A percentile compares a stretch with the other conserved stretches of the same genome.
Evolutionary conservation across 2,888 invertebrate species (phyloP).

Genomic region (Drepanosiphum platanoidis): DNA sequence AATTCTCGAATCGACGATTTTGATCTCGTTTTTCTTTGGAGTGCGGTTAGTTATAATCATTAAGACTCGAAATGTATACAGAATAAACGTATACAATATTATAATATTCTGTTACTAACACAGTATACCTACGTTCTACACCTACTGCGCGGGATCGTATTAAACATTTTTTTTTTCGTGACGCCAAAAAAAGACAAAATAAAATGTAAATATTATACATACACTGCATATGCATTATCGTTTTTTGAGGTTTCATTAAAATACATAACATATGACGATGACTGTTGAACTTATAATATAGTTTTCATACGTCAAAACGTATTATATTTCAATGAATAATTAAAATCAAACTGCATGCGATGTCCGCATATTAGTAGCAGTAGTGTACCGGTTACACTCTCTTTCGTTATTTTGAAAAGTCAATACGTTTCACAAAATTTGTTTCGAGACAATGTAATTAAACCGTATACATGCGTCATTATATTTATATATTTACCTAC

Average conservation of each 20-base stretch:
- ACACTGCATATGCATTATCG: neutral
- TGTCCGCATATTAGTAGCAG: neutral
- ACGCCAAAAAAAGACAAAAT: neutral
- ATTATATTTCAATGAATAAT: constrained; percentile 9
- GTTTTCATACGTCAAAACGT: neutral
- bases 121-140: no score
- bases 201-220: neutral
- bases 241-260: neutral
- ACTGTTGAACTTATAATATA: neutral
- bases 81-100: neutral
- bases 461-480: neutral
- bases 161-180: neutral
- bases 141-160: no score
- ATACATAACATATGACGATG: neutral
- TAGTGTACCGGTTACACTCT: no score
- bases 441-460: constrained; percentile 15
- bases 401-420: constrained; percentile 14
- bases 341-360: neutral
- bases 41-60: neutral
- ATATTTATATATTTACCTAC: neutral
- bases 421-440: constrained; percentile 13
- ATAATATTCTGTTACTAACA: no score
- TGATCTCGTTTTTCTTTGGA: neutral
- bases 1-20: neutral
- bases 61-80: neutral